Conservation (phyloP, 1,140 invertebrate genomes). For the Harpegnathos saltator region DNA sequence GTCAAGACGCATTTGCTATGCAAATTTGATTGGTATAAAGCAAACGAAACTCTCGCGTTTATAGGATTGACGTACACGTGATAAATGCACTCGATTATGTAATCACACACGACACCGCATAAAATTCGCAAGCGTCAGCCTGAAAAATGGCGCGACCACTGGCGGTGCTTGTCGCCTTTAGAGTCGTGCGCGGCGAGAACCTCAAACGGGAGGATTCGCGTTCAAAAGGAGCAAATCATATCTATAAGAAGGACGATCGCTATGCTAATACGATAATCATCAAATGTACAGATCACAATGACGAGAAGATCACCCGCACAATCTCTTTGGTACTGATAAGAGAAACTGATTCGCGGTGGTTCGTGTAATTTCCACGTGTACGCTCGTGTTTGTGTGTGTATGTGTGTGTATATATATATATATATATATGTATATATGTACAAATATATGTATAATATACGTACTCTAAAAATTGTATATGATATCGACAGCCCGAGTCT, state of each 20-base stretch:
- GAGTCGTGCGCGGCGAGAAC: conserved; percentile 14
- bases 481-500: conserved; percentile 48
- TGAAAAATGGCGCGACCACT: conserved; percentile 29
- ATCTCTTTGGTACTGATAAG: conserved; percentile 69
- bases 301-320: conserved; percentile 51
- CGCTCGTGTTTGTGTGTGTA: conserved; percentile 25
- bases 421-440: conserved; percentile 57
- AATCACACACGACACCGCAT: conserved; percentile 46
- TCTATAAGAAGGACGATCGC: background rate
- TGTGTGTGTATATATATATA: conserved; percentile 10
- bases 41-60: conserved; percentile 57
- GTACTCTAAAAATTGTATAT: conserved; percentile 53
- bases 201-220: background rate
- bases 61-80: conserved; percentile 48
- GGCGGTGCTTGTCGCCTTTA: background rate
- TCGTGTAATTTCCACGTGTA: conserved; percentile 29
- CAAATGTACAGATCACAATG: conserved; percentile 68
- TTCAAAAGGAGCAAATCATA: conserved; percentile 26
- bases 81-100: conserved; percentile 56
- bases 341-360: conserved; percentile 72
- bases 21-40: conserved; percentile 60
- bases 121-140: conserved; percentile 20
- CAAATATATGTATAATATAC: conserved; percentile 64
- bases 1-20: conserved; percentile 57
- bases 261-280: conserved; percentile 11